Percentiles rank a stretch among this genome's conserved stretches.
These are phyloP conservation scores for Holacanthella duospinosa DNA, from an alignment of 2,888 invertebrate genomes.

Conservation along the genomic window DNA sequence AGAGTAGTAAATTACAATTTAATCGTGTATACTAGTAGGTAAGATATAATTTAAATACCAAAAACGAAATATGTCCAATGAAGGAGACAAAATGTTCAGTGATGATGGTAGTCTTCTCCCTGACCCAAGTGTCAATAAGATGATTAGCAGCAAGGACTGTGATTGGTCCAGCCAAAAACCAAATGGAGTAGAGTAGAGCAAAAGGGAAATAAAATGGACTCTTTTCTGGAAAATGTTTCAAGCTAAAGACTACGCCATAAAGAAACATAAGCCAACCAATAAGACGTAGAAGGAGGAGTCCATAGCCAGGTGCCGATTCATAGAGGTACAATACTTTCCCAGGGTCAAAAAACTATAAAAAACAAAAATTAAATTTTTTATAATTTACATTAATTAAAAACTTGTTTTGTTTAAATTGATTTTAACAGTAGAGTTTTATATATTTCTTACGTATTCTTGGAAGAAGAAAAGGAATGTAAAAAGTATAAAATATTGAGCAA, in stretches of 20 bases:
- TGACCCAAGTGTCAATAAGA: constrained; percentile 67
- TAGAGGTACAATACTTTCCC: constrained; percentile 81
- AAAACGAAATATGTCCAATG: background rate
- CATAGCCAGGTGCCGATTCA: constrained; percentile 82
- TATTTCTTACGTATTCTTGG: constrained; percentile 55
- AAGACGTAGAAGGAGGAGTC: constrained; percentile 61
- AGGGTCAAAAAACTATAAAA: constrained; percentile 69
- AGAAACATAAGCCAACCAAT: constrained; percentile 74
- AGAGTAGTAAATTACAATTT: background rate
- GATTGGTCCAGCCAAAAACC: constrained; percentile 75
- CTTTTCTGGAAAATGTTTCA: constrained; percentile 74
- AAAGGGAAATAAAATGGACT: constrained; percentile 72
- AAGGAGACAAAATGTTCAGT: constrained; percentile 52
- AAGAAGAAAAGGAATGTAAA: constrained; percentile 68
- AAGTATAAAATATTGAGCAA: constrained; percentile 61
- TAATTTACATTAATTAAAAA: background rate
- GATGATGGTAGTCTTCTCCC: constrained; percentile 62
- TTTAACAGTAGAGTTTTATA: background rate
- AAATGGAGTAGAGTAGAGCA: constrained; percentile 67
- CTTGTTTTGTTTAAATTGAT: background rate
- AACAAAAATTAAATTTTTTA: background rate
- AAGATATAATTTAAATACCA: too few species aligned
- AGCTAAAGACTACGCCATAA: constrained; percentile 57
- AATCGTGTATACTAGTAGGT: too few species aligned
- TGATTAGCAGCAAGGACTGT: constrained; percentile 67